phyloP scores from a whole-genome alignment of 2,888 invertebrate genomes.

The Drosophila koepferae region DNA sequence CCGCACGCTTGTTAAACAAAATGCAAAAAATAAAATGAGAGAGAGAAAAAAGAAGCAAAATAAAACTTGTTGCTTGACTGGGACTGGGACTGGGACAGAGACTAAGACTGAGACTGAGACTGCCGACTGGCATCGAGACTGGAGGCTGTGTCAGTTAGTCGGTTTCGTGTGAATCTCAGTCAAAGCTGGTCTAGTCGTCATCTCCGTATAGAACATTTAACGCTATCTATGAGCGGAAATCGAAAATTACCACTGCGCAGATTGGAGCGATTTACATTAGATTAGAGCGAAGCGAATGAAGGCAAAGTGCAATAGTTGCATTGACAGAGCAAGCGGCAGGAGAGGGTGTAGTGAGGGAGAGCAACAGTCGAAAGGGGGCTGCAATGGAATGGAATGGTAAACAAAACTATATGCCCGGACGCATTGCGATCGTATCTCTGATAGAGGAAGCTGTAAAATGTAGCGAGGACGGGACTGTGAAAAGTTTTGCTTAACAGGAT shows the following conservation, averaged over 20 bases:
- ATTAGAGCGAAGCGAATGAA: constrained; percentile 57
- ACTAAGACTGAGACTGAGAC: constrained; percentile 15
- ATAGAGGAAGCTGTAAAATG: constrained; percentile 69
- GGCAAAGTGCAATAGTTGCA: constrained; percentile 21
- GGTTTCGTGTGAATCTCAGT: constrained; percentile 51
- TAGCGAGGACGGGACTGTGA: constrained; percentile 51
- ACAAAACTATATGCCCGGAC: constrained; percentile 34
- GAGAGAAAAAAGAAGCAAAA: neutral
- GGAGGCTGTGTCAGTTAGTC: constrained; percentile 36
- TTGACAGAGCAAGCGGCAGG: neutral
- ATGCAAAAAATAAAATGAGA: constrained; percentile 40
- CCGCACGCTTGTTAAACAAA: constrained; percentile 61
- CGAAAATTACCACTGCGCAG: constrained; percentile 80
- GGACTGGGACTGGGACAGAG: constrained; percentile 24
- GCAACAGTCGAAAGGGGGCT: neutral
- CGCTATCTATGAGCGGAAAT: constrained; percentile 79
- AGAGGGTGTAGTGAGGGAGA: neutral
- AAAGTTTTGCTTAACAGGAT: constrained; percentile 77
- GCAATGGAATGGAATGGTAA: constrained; percentile 1
- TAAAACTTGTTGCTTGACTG: constrained; percentile 64
- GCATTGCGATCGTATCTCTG: constrained; percentile 55
- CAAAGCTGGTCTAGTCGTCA: constrained; percentile 40
- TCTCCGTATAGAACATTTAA: constrained; percentile 53
- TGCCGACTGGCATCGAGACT: constrained; percentile 16
- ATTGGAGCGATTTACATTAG: constrained; percentile 79